phyloP scores from a whole-genome alignment of 2,797 vertebrate species.

The Galago senegalensis region DNA sequence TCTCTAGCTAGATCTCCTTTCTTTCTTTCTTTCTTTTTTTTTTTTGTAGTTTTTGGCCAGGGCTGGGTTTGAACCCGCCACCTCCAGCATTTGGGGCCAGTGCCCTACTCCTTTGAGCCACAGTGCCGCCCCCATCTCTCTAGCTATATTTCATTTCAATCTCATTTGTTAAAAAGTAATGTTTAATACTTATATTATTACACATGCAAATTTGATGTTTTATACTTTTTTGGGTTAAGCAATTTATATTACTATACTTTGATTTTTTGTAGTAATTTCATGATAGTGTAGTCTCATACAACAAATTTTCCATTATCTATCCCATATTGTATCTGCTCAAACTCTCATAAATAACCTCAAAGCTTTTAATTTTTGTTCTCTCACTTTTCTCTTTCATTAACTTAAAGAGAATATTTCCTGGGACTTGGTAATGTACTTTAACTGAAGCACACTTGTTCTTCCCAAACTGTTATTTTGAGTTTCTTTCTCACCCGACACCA shows the following conservation, averaged over 20 bases:
- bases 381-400: slow-evolving; percentile 9
- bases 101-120: no score
- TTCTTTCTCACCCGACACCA: slow-evolving; percentile 19
- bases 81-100: no score
- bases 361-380: slow-evolving; percentile 52
- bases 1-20: slow-evolving; percentile 38
- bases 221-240: neutral
- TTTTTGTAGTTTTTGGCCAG: no score
- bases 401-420: slow-evolving; percentile 21
- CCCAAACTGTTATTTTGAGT: neutral
- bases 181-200: slow-evolving; percentile 8
- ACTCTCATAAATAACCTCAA: slow-evolving; percentile 33
- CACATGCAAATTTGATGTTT: slow-evolving; percentile 25
- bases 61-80: no score
- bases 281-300: slow-evolving; percentile 40
- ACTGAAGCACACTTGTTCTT: slow-evolving; percentile 6
- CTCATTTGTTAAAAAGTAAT: slow-evolving; percentile 27
- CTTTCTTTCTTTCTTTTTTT: neutral
- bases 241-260: slow-evolving; percentile 60
- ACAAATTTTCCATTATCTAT: slow-evolving; percentile 1
- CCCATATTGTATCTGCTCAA: neutral
- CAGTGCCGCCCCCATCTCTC: neutral
- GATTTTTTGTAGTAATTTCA: slow-evolving; percentile 56
- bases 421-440: neutral
- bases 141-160: slow-evolving; percentile 35